A percentile compares a stretch with the other conserved stretches of the same genome.
Evolutionary conservation across 1,140 invertebrate species (phyloP).

Genomic region (Macrocentrus cingulum): DNA sequence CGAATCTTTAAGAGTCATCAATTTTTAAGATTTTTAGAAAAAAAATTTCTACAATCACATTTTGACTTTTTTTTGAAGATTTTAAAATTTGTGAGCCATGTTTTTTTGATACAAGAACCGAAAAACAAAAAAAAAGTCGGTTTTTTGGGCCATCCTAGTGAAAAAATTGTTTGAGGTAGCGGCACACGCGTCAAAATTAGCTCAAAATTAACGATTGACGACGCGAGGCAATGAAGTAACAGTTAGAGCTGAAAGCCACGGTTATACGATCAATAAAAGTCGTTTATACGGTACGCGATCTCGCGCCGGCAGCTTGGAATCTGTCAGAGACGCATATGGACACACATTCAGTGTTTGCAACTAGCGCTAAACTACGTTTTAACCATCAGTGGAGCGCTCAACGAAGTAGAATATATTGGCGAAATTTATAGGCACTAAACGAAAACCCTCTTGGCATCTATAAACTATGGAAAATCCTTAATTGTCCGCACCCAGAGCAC

Average conservation of each 20-base stretch:
- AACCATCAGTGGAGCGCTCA: constrained; percentile 23
- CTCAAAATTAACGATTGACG: not conserved
- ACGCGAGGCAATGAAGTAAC: not conserved
- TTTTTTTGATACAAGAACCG: too few species aligned
- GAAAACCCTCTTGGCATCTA: constrained; percentile 32
- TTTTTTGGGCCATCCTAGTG: too few species aligned
- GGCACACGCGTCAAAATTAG: constrained; percentile 1
- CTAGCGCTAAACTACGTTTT: constrained; percentile 15
- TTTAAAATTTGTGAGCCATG: too few species aligned
- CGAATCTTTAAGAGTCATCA: too few species aligned
- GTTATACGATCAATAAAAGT: constrained; percentile 11
- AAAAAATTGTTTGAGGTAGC: too few species aligned
- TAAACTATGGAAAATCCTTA: constrained; percentile 36
- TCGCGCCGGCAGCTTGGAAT: constrained; percentile 4
- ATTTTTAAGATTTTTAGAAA: too few species aligned
- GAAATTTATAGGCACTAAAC: constrained; percentile 35
- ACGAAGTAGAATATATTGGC: constrained; percentile 32
- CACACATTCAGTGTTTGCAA: not conserved
- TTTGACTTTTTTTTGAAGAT: too few species aligned
- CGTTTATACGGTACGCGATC: constrained; percentile 11
- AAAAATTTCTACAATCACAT: too few species aligned
- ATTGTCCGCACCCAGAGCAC: constrained; percentile 31
- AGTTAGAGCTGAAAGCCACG: not conserved
- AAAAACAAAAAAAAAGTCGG: too few species aligned
- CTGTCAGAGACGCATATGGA: not conserved